phyloP scores from a whole-genome alignment of 2,888 invertebrate species.

The Phengaris alcon region DNA sequence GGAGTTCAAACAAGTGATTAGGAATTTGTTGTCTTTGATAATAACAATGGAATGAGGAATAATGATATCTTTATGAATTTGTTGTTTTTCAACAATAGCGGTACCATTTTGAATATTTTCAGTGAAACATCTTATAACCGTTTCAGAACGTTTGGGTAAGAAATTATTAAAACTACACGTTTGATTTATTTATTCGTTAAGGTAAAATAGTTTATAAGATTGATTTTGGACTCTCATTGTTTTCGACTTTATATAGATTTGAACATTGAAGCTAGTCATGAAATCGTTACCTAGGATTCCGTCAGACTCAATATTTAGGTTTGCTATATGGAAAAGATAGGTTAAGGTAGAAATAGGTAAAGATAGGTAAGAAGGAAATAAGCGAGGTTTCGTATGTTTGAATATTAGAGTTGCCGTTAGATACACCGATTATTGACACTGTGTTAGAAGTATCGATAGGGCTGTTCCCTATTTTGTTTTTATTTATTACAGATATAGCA shows the following conservation, averaged over 20 bases:
- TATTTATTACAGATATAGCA: conserved; percentile 40
- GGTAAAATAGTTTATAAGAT: conserved; percentile 39
- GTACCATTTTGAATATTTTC: conserved; percentile 35
- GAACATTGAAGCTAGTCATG: conserved; percentile 43
- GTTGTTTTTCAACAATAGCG: conserved; percentile 42
- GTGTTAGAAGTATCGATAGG: conserved; percentile 35
- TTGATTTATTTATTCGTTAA: conserved; percentile 32
- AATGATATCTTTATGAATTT: conserved; percentile 36
- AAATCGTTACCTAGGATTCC: conserved; percentile 45
- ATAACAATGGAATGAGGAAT: conserved; percentile 41
- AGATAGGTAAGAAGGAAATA: conserved; percentile 40
- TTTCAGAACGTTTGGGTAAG: conserved; percentile 39
- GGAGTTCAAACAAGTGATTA: conserved; percentile 38
- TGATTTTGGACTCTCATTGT: conserved; percentile 41
- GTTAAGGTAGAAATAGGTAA: too few species aligned
- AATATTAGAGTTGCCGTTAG: conserved; percentile 37
- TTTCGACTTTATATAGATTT: conserved; percentile 43
- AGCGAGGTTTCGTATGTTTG: conserved; percentile 39
- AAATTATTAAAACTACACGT: conserved; percentile 33
- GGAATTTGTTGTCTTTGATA: conserved; percentile 37
- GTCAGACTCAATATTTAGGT: conserved; percentile 42
- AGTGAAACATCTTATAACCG: conserved; percentile 40
- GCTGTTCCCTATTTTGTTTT: conserved; percentile 38
- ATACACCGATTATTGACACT: conserved; percentile 44
- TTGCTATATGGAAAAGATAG: conserved; percentile 42